Percentiles rank a stretch among this genome's conserved stretches.
Evolutionary conservation across 2,888 invertebrate species (phyloP).

Genomic region (Apotomis betuletana): DNA sequence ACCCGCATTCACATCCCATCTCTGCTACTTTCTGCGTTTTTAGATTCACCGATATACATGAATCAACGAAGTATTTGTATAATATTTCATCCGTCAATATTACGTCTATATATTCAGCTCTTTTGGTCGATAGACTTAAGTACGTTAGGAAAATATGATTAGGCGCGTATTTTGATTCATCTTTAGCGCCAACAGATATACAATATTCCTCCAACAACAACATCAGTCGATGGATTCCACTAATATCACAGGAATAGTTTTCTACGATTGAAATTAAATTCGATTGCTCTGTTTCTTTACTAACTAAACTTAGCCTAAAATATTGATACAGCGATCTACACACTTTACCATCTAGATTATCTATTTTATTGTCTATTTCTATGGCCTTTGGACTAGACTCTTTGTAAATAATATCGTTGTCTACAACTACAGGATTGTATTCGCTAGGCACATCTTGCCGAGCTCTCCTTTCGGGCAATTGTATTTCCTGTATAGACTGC

Average conservation of each 20-base stretch:
- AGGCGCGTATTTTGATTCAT: conserved; percentile 72
- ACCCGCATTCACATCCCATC: conserved; percentile 84
- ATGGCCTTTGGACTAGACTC: conserved; percentile 77
- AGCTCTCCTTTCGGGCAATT: conserved; percentile 36
- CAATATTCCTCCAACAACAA: conserved; percentile 74
- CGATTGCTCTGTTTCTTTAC: conserved; percentile 68
- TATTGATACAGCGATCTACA: conserved; percentile 75
- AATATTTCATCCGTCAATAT: conserved; percentile 71
- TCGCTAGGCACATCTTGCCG: conserved; percentile 51
- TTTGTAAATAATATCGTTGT: conserved; percentile 72
- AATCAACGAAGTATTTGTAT: conserved; percentile 81
- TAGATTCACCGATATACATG: conserved; percentile 83
- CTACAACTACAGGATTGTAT: conserved; percentile 51
- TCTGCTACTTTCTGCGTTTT: conserved; percentile 69
- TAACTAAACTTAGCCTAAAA: conserved; percentile 74
- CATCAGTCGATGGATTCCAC: conserved; percentile 69
- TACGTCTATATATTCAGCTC: conserved; percentile 58
- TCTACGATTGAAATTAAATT: conserved; percentile 76
- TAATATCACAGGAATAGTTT: conserved; percentile 77
- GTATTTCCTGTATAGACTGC: conserved; percentile 47
- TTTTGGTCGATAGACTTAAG: conserved; percentile 60
- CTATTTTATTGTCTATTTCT: conserved; percentile 67
- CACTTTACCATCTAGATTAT: conserved; percentile 57
- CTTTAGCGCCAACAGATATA: conserved; percentile 64
- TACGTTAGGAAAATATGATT: conserved; percentile 75